Evolutionary conservation across 2,888 invertebrate species (phyloP), one percentile per base, ranked within the genome.

Genomic region (Dryobota labecula): DNA sequence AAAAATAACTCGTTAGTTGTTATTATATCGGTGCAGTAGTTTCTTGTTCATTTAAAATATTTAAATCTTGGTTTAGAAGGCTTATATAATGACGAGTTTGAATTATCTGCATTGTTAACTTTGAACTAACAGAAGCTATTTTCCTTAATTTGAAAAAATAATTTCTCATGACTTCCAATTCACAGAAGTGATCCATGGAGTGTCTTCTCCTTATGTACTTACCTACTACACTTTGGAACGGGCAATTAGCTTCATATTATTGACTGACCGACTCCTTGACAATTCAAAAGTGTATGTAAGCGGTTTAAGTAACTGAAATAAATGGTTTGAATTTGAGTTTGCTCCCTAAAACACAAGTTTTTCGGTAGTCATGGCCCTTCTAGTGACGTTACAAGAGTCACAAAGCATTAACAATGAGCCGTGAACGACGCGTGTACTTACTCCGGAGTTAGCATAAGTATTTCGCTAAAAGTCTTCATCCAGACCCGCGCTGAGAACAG

Each of bases 381-480:
- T 38, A 87, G 87, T 65, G 53, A 49, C 9, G 67, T 33, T 78
- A 79, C 45, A 74, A 78, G 70, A 75, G 57, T 73, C 68, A 66
- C 60, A 63, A 73, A 85, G 91, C 86, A 90, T 92, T 91, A 92
- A 92, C 92, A 91, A 90, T 89, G 91, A 90, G 88, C 89, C 87
- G 86, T 84, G 89, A 89, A 86, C 85, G 90, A 90, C 90, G 90
- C 86, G 88, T 86, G 89, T 92, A 92, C 93, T 93, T 93, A 92
- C 90, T 87, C 78, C 64, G 87, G 91, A 92, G 92, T 93, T 93
- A 93, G 88, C 88, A 87, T 90, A 91, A 92, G 92, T 92, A 93
- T 92, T 90, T 90, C 84, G 89, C 89, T 91, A 90, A 92, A 92
- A 92, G 88, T 90, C 91, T 92, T 92, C 90, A 92, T 92, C 92